Evolutionary conservation across 2,888 invertebrate species (phyloP).

Genomic region (Tyria jacobaeae): DNA sequence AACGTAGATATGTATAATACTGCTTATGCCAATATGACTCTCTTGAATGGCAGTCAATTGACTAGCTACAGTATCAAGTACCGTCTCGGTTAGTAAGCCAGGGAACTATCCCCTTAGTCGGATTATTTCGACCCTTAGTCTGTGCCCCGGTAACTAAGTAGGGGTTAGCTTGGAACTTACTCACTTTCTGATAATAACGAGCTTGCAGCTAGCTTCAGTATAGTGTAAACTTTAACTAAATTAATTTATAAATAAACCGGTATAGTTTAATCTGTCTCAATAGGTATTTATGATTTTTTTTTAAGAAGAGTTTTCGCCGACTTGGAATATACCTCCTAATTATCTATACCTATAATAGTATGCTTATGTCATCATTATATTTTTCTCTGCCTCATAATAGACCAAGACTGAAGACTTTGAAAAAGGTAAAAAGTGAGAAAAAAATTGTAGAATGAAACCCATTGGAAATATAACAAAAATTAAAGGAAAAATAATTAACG

Average conservation of each 20-base stretch:
- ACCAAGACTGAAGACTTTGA: too few relatives aligned
- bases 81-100: conserved; percentile 21
- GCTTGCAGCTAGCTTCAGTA: neutral
- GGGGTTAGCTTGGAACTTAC: conserved; percentile 27
- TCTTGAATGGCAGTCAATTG: conserved; percentile 10
- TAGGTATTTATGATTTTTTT: neutral
- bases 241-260: neutral
- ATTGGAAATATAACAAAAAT: too few relatives aligned
- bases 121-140: conserved; percentile 21
- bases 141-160: conserved; percentile 43
- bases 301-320: too few relatives aligned
- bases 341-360: too few relatives aligned
- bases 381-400: too few relatives aligned
- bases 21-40: conserved; percentile 10
- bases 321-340: too few relatives aligned
- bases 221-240: neutral
- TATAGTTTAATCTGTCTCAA: neutral
- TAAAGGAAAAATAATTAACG: too few relatives aligned
- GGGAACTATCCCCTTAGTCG: conserved; percentile 19
- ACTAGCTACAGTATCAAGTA: conserved; percentile 7
- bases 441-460: too few relatives aligned
- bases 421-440: too few relatives aligned
- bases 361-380: too few relatives aligned
- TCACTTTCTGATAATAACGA: conserved; percentile 20
- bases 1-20: neutral